Evolutionary conservation across 2,797 vertebrate species (phyloP).

Genomic region (Rhinophrynus dorsalis): DNA sequence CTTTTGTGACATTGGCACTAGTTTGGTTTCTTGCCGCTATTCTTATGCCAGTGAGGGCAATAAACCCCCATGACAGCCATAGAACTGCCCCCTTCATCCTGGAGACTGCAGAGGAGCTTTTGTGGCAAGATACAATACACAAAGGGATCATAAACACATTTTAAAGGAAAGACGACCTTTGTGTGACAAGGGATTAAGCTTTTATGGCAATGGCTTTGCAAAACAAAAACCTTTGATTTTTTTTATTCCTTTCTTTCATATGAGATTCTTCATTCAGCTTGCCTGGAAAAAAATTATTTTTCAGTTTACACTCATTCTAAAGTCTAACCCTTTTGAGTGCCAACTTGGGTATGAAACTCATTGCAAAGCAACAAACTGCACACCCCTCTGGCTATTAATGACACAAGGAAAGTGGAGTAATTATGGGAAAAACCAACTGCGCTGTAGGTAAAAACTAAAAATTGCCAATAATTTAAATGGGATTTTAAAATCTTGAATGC

Average conservation of each 20-base stretch:
- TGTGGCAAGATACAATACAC: conserved; percentile 66
- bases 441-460: no score
- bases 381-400: no score
- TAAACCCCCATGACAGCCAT: conserved; percentile 62
- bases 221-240: conserved; percentile 58
- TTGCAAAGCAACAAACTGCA: no score
- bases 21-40: conserved; percentile 58
- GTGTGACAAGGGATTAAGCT: conserved; percentile 60
- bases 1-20: conserved; percentile 54
- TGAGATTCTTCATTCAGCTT: not conserved
- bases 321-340: no score
- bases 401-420: no score
- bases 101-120: conserved; percentile 57
- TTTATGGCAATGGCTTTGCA: conserved; percentile 62
- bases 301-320: not conserved
- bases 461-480: no score
- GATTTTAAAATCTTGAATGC: no score
- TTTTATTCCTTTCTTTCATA: conserved; percentile 4
- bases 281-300: no score
- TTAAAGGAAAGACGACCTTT: conserved; percentile 65
- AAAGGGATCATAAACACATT: conserved; percentile 65
- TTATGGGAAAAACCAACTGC: no score
- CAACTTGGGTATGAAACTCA: no score
- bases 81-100: conserved; percentile 59
- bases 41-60: conserved; percentile 66